A percentile compares a stretch with the other conserved stretches of the same genome.
phyloP scores from a whole-genome alignment of 1,140 invertebrate genomes.

The Coenobita brevimanus region DNA sequence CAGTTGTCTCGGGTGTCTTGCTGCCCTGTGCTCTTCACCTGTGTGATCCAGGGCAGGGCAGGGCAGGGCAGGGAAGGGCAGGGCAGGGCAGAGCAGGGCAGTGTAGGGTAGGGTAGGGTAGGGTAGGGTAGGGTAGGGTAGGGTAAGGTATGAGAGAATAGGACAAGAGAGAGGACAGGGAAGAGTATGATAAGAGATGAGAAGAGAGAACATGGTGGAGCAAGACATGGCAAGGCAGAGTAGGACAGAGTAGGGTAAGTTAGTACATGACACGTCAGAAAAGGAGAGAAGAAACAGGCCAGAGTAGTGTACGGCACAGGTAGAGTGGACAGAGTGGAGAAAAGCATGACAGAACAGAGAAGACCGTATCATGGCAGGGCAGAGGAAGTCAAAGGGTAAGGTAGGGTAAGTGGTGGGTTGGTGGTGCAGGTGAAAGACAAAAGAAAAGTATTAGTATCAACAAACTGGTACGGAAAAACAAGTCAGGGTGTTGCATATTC shows the following conservation, averaged over 20 bases:
- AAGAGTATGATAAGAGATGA: background rate
- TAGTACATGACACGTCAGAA: background rate
- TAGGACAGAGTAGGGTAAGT: background rate
- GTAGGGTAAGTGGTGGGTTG: background rate
- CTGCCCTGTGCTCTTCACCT: conserved; percentile 83
- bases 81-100: too few species aligned
- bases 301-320: too few species aligned
- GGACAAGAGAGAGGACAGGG: background rate
- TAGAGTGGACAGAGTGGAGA: too few species aligned
- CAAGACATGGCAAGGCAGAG: background rate
- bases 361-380: background rate
- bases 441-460: background rate
- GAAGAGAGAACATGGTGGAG: background rate
- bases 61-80: background rate
- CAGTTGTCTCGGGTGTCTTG: conserved; percentile 94
- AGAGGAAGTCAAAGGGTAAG: conserved; percentile 22
- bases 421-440: background rate
- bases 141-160: background rate
- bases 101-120: too few species aligned
- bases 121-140: too few species aligned
- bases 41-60: background rate
- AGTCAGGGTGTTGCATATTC: background rate
- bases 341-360: background rate
- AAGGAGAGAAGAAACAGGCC: too few species aligned
- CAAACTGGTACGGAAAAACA: background rate